A percentile compares a stretch with the other conserved stretches of the same genome.
phyloP scores from a whole-genome alignment of 2,113 vertebrate genomes.

The Melospiza georgiana region DNA sequence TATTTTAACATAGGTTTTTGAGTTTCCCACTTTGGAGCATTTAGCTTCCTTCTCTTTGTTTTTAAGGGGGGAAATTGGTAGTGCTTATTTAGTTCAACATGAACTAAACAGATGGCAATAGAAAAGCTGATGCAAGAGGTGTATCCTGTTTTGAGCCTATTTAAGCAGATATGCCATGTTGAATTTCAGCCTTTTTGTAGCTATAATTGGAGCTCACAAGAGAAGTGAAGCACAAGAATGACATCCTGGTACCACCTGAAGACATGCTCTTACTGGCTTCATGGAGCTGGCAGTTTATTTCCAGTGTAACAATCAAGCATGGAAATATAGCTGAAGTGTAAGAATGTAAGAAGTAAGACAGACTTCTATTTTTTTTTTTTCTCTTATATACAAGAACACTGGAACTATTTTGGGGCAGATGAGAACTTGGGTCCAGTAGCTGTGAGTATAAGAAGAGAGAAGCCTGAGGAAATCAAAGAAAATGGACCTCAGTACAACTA shows the following conservation, averaged over 20 bases:
- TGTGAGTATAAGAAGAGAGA: conserved; percentile 92
- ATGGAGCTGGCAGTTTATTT: background rate
- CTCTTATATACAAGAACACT: conserved; percentile 82
- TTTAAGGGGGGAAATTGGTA: background rate
- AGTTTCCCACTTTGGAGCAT: background rate
- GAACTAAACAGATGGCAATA: background rate
- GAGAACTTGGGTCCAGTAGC: conserved; percentile 92
- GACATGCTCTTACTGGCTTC: background rate
- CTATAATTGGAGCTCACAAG: background rate
- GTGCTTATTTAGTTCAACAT: background rate
- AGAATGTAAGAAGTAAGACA: background rate
- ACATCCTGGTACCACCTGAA: background rate
- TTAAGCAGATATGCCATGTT: background rate
- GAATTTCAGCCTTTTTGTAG: background rate
- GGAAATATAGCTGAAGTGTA: background rate
- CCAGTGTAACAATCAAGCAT: background rate
- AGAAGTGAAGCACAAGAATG: background rate
- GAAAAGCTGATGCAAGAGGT: background rate
- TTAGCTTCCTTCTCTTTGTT: background rate
- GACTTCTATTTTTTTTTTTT: background rate
- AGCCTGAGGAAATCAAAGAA: conserved; percentile 93
- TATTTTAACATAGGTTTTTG: background rate
- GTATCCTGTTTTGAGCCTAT: background rate
- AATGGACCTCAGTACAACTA: conserved; percentile 93
- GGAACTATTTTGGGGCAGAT: conserved; percentile 96